Conservation (phyloP, 1,140 invertebrate genomes). For the Heliothis subflexa region DNA sequence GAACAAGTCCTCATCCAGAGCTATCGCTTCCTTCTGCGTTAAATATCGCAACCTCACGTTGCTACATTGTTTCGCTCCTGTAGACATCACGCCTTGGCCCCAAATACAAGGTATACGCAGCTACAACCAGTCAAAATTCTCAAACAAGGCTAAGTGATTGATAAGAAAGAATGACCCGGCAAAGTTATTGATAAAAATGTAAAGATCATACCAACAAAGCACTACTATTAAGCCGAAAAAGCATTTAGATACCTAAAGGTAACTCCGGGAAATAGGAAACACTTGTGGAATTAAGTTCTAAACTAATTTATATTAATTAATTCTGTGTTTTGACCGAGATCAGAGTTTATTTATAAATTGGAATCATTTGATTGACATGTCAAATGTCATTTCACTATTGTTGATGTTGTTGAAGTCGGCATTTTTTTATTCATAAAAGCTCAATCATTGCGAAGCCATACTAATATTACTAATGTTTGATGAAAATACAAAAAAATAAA, state of each 20-base stretch:
- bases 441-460: too few relatives aligned
- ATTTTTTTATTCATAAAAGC: too few relatives aligned
- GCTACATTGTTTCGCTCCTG: constrained; percentile 53
- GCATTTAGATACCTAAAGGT: constrained; percentile 53
- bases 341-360: too few relatives aligned
- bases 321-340: neutral
- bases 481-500: too few relatives aligned
- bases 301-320: too few relatives aligned
- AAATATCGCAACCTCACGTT: constrained; percentile 63
- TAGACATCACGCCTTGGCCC: constrained; percentile 54
- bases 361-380: too few relatives aligned
- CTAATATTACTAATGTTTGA: too few relatives aligned
- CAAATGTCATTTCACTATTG: too few relatives aligned
- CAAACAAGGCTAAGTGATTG: constrained; percentile 18
- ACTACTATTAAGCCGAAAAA: constrained; percentile 62
- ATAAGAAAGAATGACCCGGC: constrained; percentile 36
- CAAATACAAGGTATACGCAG: constrained; percentile 66
- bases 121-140: constrained; percentile 55
- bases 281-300: neutral
- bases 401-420: too few relatives aligned
- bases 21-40: constrained; percentile 70
- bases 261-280: neutral
- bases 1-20: constrained; percentile 76
- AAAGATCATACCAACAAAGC: constrained; percentile 62
- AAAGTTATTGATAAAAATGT: too few relatives aligned